A percentile compares a stretch with the other conserved stretches of the same genome.
These are phyloP conservation scores for Aleiodes testaceus DNA, from an alignment of 2,888 invertebrate species.

Conservation along the genomic window DNA sequence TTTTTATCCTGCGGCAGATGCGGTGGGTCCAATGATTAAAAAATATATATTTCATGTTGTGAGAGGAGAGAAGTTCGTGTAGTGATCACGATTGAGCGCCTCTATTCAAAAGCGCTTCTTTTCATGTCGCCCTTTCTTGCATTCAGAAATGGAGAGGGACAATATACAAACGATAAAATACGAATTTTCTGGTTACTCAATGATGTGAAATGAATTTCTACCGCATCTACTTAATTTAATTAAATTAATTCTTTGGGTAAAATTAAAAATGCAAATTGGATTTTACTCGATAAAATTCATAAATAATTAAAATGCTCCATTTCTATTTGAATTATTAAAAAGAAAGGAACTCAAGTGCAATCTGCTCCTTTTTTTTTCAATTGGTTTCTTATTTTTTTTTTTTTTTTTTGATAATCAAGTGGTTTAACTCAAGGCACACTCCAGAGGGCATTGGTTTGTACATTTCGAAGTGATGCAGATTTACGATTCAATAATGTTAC, in stretches of 20 bases:
- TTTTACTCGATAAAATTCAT: no score
- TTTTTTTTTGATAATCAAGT: neutral
- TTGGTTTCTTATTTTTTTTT: no score
- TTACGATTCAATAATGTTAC: constrained; percentile 60
- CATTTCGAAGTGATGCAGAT: constrained; percentile 53
- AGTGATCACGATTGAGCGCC: constrained; percentile 58
- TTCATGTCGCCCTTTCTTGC: constrained; percentile 49
- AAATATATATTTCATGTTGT: constrained; percentile 16
- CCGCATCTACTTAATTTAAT: no score
- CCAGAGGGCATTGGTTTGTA: neutral
- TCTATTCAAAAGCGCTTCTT: constrained; percentile 55
- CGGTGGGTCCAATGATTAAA: neutral
- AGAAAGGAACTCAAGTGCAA: neutral
- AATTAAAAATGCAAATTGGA: no score
- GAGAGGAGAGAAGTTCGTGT: constrained; percentile 43
- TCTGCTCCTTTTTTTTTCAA: no score
- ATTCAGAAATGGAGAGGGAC: neutral
- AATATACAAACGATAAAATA: neutral
- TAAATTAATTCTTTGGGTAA: no score
- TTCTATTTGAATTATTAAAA: no score
- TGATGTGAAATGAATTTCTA: no score
- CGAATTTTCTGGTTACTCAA: neutral
- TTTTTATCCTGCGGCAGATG: constrained; percentile 26
- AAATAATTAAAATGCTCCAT: no score
- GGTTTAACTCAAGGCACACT: neutral